phyloP scores from a whole-genome alignment of 2,888 invertebrate genomes.

The Caenorhabditis becei region DNA sequence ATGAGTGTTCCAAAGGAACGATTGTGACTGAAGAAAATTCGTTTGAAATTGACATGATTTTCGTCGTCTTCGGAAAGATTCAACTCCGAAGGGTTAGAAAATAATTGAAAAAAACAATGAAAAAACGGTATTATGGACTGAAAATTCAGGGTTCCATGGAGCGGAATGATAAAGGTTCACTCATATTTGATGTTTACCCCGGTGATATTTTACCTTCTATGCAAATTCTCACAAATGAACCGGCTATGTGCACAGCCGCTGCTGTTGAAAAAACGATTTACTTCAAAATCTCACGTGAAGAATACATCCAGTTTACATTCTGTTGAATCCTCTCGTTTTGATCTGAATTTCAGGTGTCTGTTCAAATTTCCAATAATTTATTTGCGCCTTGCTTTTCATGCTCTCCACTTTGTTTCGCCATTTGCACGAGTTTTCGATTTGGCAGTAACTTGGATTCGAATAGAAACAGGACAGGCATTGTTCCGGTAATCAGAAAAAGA shows the following conservation, averaged over 20 bases:
- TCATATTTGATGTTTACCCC: slow-evolving; percentile 44
- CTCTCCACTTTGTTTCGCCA: slow-evolving; percentile 55
- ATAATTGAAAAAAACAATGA: background rate
- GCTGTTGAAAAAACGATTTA: slow-evolving; percentile 51
- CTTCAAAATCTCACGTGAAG: slow-evolving; percentile 33
- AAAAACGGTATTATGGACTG: background rate
- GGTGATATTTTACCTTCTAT: slow-evolving; percentile 60
- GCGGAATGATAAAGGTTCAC: slow-evolving; percentile 44
- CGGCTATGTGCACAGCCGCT: slow-evolving; percentile 52
- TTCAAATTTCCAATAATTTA: slow-evolving; percentile 48
- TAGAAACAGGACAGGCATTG: slow-evolving; percentile 58
- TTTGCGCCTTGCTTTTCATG: slow-evolving; percentile 48
- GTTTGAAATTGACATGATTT: slow-evolving; percentile 56
- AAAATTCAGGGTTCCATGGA: slow-evolving; percentile 24
- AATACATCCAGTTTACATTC: slow-evolving; percentile 52
- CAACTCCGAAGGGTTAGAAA: slow-evolving; percentile 21
- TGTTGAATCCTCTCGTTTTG: no score
- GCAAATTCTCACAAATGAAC: slow-evolving; percentile 61
- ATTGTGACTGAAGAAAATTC: slow-evolving; percentile 53
- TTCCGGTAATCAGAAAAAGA: slow-evolving; percentile 33
- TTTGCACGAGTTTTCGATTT: slow-evolving; percentile 60
- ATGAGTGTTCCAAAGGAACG: slow-evolving; percentile 35
- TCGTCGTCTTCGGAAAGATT: slow-evolving; percentile 39
- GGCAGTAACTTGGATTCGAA: slow-evolving; percentile 55
- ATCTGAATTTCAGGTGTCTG: slow-evolving; percentile 36